Conservation (phyloP, 2,113 vertebrate species). For the Prionailurus viverrinus region DNA sequence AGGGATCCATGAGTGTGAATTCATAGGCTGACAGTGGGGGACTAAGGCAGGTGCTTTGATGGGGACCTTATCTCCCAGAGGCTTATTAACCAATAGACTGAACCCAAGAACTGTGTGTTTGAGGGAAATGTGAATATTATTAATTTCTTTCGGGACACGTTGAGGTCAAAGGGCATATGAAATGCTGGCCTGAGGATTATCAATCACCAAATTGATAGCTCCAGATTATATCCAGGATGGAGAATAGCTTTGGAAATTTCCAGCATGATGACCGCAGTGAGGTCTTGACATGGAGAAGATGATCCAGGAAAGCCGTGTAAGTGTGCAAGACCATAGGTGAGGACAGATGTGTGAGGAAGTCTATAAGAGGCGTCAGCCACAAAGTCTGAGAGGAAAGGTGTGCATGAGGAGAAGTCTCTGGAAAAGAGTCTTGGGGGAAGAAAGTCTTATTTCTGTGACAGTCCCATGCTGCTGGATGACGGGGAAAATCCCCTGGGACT, state of each 20-base stretch:
- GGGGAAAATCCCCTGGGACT: not conserved
- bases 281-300: not conserved
- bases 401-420: not conserved
- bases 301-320: not conserved
- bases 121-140: not conserved
- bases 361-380: not conserved
- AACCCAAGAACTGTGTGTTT: not conserved
- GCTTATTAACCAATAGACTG: not conserved
- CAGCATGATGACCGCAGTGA: not conserved
- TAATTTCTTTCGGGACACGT: not conserved
- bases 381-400: not conserved
- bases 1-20: not conserved
- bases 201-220: not conserved
- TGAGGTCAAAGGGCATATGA: not conserved
- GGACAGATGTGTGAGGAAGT: not conserved
- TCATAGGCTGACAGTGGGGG: not conserved
- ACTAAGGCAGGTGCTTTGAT: not conserved
- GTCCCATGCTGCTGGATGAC: not conserved
- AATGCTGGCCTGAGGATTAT: not conserved
- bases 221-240: not conserved
- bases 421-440: not conserved
- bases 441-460: not conserved
- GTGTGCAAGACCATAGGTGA: not conserved
- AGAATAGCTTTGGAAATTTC: not conserved
- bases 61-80: not conserved